Conservation (phyloP, 2,797 vertebrate genomes). For the Tragopan temminckii region DNA sequence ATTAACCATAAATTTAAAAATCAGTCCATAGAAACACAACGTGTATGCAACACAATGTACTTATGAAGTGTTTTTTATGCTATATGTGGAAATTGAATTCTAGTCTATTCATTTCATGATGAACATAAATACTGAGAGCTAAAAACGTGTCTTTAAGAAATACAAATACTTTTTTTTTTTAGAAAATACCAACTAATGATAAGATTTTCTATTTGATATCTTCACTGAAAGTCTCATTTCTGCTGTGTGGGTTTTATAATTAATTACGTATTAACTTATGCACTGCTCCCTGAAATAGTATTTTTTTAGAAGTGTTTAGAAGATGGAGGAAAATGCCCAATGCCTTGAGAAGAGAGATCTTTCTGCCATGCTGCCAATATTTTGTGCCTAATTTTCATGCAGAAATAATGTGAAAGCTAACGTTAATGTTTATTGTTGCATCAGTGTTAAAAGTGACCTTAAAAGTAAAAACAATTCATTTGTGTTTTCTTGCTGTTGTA, state of each 20-base stretch:
- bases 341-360: not conserved
- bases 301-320: not conserved
- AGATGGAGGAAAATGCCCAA: not conserved
- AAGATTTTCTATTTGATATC: not conserved
- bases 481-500: constrained; percentile 27
- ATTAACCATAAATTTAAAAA: not conserved
- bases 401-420: not conserved
- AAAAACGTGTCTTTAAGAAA: not conserved
- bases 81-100: not conserved
- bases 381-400: not conserved
- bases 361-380: not conserved
- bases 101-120: not conserved
- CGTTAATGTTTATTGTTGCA: not conserved
- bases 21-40: not conserved
- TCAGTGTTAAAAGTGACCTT: not conserved
- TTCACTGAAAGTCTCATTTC: not conserved
- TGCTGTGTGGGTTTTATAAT: not conserved
- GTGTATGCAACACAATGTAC: not conserved
- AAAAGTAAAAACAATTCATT: not conserved
- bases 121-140: not conserved
- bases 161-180: not conserved
- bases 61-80: not conserved
- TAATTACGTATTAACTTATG: too few relatives aligned
- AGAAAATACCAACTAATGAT: not conserved
- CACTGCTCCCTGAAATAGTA: not conserved